Percentiles rank a stretch among this genome's conserved stretches.
phyloP scores from a whole-genome alignment of 2,113 vertebrate genomes.

The Phalacrocorax carbo region DNA sequence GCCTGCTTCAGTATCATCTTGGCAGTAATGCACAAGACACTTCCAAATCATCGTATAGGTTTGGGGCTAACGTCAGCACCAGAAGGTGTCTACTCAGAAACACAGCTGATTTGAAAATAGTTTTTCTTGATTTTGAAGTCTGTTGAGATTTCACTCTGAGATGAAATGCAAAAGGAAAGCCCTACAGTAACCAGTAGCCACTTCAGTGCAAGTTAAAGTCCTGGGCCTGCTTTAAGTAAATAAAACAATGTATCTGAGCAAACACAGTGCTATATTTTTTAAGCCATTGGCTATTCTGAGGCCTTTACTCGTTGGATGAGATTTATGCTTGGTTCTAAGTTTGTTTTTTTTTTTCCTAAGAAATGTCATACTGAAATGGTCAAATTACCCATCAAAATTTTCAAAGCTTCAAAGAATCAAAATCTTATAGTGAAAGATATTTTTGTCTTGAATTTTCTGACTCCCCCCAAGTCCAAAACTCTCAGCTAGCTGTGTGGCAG shows the following conservation, averaged over 20 bases:
- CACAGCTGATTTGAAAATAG: not conserved
- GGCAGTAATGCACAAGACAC: fast-evolving
- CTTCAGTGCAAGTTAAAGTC: not conserved
- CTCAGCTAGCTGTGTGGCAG: not conserved
- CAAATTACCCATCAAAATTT: not conserved
- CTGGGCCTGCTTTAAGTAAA: not conserved
- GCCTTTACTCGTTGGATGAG: not conserved
- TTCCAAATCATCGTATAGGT: not conserved
- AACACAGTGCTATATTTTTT: not conserved
- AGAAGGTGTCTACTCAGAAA: not conserved
- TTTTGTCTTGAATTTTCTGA: not conserved
- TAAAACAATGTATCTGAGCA: not conserved
- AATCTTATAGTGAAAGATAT: not conserved
- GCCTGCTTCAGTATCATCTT: not conserved
- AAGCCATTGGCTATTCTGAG: not conserved
- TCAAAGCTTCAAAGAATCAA: not conserved
- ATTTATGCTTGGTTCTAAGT: not conserved
- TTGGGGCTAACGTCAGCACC: not conserved
- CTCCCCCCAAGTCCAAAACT: not conserved
- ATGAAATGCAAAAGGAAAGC: not conserved
- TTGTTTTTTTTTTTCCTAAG: not conserved
- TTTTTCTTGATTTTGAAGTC: not conserved
- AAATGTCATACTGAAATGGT: not conserved
- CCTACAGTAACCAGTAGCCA: not conserved
- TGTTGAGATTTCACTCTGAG: not conserved